Evolutionary conservation across 2,888 invertebrate species (phyloP), one percentile per base, ranked within the genome.

Genomic region (Drosophila setosimentum): DNA sequence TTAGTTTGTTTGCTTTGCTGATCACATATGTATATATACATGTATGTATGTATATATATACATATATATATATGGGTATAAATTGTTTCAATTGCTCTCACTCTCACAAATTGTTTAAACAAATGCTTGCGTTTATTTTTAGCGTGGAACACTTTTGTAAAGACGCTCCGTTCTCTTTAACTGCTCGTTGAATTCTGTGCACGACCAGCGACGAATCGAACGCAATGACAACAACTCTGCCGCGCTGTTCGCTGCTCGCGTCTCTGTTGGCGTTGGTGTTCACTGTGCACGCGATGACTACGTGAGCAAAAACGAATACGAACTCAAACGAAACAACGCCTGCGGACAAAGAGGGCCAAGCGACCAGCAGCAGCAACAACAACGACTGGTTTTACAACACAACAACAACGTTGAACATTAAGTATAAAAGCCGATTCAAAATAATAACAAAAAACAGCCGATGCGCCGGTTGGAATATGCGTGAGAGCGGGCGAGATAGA

Each of bases 361-460:
- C 76, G 55, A 37, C 13, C 55, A n/a, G 42, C 16, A 30, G 30
- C 21, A 42, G 29, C n/a, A 58, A 50, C 54, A 62, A 69, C 67
- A 73, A 66, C 68, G 70, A 79, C 78, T 79, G 81, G 79, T 79
- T 79, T 73, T 42, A 73, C 67, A 77, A 75, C 62, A 63, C 67
- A 75, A 80, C 68, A 78, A 74, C 68, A 78, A 75, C 62, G 68
- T 54, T 29, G 49, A 59, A 37, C 50, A 55, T 57, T 66, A 53
- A 59, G 27, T 63, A 45, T 24, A 62, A 55, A 67, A 70, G 45
- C 29, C 33, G 24, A 73, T 65, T 70, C 83, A 80, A 90, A 85
- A 86, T 90, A 80, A 90, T 86, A 90, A 80, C 86, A 88, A 87
- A 87, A 87, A 86, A 81, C 88, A 90, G 71, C 68, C 80, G 88